phyloP scores from a whole-genome alignment of 2,797 vertebrate species.

The Pristis pectinata region DNA sequence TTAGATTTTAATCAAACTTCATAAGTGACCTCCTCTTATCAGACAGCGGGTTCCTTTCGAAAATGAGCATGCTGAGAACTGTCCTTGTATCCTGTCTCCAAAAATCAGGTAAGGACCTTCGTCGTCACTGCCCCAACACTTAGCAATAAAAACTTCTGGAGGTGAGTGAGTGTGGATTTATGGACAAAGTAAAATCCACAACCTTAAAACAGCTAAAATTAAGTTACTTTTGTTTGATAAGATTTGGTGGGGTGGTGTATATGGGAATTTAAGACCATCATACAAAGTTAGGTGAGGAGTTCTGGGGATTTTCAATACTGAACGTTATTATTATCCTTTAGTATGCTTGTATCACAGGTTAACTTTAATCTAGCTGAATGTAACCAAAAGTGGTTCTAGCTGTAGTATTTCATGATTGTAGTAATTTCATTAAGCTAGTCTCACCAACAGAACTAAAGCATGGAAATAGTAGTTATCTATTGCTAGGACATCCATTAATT shows the following conservation, averaged over 20 bases:
- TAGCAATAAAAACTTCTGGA: neutral
- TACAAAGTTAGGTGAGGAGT: neutral
- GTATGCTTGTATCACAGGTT: neutral
- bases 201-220: neutral
- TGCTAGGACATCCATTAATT: neutral
- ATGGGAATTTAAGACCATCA: neutral
- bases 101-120: slow-evolving; percentile 36
- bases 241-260: too few species aligned
- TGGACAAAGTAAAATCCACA: neutral
- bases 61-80: slow-evolving; percentile 36
- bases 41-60: slow-evolving; percentile 35
- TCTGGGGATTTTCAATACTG: neutral
- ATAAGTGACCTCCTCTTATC: slow-evolving; percentile 34
- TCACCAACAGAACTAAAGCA: neutral
- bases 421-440: neutral
- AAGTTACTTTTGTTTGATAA: neutral
- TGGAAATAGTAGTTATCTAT: neutral
- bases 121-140: slow-evolving; percentile 23
- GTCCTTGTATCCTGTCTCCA: slow-evolving; percentile 35
- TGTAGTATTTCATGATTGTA: neutral
- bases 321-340: neutral
- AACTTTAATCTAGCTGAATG: neutral
- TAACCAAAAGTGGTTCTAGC: neutral
- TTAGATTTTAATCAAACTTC: slow-evolving; percentile 30
- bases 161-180: neutral